These are phyloP conservation scores for Pachypanchax playfairii DNA, from an alignment of 2,113 vertebrate species.

Conservation along the genomic window DNA sequence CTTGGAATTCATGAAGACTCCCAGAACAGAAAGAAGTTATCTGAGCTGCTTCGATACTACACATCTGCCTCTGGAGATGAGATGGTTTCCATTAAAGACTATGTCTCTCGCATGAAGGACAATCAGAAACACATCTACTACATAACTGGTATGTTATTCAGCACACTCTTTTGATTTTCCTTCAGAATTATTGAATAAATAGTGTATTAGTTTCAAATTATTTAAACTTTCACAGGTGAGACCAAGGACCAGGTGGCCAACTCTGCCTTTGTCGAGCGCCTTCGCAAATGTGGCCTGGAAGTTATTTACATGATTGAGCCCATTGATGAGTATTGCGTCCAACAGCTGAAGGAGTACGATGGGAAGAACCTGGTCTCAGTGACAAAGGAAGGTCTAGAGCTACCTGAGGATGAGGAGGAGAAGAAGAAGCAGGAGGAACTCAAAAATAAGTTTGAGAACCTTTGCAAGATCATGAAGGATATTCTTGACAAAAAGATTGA, in stretches of 20 bases:
- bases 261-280: constrained; percentile 84
- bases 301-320: constrained; percentile 87
- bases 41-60: constrained; percentile 90
- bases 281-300: constrained; percentile 82
- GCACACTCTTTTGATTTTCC: neutral
- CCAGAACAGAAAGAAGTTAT: constrained; percentile 94
- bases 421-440: constrained; percentile 83
- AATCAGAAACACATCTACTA: constrained; percentile 98
- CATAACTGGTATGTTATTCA: constrained; percentile 85
- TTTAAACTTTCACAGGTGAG: constrained; percentile 69
- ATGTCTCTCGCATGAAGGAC: constrained; percentile 95
- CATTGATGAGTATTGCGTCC: constrained; percentile 85
- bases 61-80: constrained; percentile 95
- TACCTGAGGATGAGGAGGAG: constrained; percentile 83
- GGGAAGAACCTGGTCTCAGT: constrained; percentile 83
- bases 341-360: constrained; percentile 85
- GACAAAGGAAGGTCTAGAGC: constrained; percentile 84
- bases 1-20: constrained; percentile 98
- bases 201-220: neutral
- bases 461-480: constrained; percentile 87
- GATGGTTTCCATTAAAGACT: constrained; percentile 96
- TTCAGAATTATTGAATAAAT: neutral
- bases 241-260: constrained; percentile 85
- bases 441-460: constrained; percentile 80
- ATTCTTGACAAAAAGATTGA: constrained; percentile 86